phyloP scores from a whole-genome alignment of 2,797 vertebrate species.

The Remorina albescens region DNA sequence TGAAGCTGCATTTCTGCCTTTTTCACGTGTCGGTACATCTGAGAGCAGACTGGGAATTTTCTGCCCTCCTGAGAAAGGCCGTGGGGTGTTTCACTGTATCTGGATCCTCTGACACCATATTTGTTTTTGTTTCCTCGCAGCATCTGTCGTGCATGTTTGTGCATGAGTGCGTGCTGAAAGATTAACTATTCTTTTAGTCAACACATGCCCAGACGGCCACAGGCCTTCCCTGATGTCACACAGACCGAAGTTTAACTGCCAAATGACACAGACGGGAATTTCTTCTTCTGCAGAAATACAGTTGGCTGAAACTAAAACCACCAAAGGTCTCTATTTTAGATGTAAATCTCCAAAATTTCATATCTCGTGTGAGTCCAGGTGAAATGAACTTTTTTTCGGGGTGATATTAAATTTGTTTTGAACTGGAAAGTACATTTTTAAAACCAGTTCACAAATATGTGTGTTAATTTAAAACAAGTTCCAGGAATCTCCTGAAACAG shows the following conservation, averaged over 20 bases:
- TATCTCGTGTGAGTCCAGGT: too few relatives aligned
- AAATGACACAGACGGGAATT: neutral
- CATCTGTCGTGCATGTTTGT: slow-evolving; percentile 19
- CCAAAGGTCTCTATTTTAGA: too few relatives aligned
- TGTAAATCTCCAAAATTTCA: too few relatives aligned
- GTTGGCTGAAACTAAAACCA: too few relatives aligned
- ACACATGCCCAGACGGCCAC: slow-evolving; percentile 26
- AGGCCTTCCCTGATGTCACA: neutral
- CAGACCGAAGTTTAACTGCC: neutral
- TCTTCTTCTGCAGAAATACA: neutral
- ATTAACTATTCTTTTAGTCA: slow-evolving; percentile 32
- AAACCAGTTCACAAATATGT: too few relatives aligned
- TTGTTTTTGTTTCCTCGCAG: neutral
- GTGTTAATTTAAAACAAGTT: too few relatives aligned
- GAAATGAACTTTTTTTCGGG: too few relatives aligned
- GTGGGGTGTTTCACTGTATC: neutral
- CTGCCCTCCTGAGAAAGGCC: slow-evolving; percentile 3
- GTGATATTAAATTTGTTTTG: too few relatives aligned
- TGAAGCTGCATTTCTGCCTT: neutral
- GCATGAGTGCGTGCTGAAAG: neutral
- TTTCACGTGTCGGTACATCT: neutral
- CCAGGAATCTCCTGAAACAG: too few relatives aligned
- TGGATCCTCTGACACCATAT: slow-evolving; percentile 5
- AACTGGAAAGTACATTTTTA: too few relatives aligned
- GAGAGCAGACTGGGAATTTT: neutral